phyloP scores from a whole-genome alignment of 2,113 vertebrate species.

The Carassius auratus region DNA sequence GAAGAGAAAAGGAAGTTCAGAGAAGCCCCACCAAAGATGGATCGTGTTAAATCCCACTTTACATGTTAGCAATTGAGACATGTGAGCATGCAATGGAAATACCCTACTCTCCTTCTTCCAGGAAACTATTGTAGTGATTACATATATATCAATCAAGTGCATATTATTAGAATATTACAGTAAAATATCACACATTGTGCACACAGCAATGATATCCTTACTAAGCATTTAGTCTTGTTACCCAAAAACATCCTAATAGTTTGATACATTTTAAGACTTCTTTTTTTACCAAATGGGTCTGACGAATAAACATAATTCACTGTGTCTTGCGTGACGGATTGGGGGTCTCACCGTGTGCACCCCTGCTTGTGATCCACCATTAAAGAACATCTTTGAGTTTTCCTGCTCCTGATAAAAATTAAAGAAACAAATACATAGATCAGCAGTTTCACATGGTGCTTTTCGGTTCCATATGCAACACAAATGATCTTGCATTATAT shows the following conservation, averaged over 20 bases:
- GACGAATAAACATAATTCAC: background rate
- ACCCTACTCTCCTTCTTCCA: background rate
- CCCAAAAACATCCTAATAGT: background rate
- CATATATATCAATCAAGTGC: too few relatives aligned
- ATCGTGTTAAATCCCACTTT: conserved; percentile 41
- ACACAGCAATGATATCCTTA: background rate
- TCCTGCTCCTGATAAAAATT: conserved; percentile 50
- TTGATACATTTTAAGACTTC: background rate
- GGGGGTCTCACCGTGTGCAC: conserved; percentile 44
- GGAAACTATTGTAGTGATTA: background rate
- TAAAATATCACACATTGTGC: background rate
- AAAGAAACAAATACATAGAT: background rate
- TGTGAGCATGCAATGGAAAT: background rate
- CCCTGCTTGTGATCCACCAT: conserved; percentile 50
- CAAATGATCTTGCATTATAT: background rate
- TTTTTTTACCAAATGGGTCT: background rate
- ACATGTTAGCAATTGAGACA: conserved; percentile 27
- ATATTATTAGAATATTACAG: background rate
- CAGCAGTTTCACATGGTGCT: background rate
- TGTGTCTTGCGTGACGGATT: background rate
- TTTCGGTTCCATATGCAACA: background rate
- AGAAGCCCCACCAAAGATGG: conserved; percentile 22
- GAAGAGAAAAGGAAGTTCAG: conserved; percentile 45
- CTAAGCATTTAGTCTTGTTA: background rate
- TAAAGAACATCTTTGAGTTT: conserved; percentile 40